Base-by-base conservation (phyloP, 2,113 vertebrate genomes). In the Serinus canaria region DNA sequence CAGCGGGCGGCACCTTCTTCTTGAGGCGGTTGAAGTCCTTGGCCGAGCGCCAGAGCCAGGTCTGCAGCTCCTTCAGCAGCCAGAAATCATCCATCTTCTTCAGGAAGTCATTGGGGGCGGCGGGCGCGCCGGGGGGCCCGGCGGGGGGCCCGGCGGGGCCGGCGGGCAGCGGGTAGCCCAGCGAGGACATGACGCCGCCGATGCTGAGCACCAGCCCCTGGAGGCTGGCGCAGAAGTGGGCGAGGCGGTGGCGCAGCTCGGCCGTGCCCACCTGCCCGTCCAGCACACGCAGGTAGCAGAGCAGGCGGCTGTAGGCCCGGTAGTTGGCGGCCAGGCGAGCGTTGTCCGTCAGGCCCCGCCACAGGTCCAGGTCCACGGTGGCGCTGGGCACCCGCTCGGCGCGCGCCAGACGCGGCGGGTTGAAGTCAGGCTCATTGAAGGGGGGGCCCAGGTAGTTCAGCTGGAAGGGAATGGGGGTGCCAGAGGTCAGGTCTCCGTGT, bases 1-100 rank as follows among this genome's bases (percentile, higher is more conserved):
- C 96, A 0, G 98, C 96, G 0, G 98, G 95, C 1, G 98, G 98
- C 88, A 98, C 97, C 97, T 97, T 99, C 97, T 98, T 99, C 97
- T 99, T 99, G 53, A 99, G 98, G 63, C 99, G 97, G 96, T 99
- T 99, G 93, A 99, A 99, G 98, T 99, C 99, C 91, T 99, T 99
- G 39, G 99, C 99, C 0, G 99, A 99, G 64, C 99, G 98, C 99
- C 99, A 99, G 82, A 99, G 97, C 99, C 99, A 99, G 82, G 98
- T 99, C 98, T 99, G 99, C 96, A 99, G 98, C 97, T 99, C 99
- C 93, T 99, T 98, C 92, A 99, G 97, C 96, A 99, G 97, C 99
- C 99, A 99, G 96, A 99, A 99, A 35, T 99, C 99, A 47, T 99
- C 99, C 98, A 99, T 99, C 97, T 99, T 99, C 94, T 99, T 97